phyloP scores from a whole-genome alignment of 2,888 invertebrate species.

The Empis livida region DNA sequence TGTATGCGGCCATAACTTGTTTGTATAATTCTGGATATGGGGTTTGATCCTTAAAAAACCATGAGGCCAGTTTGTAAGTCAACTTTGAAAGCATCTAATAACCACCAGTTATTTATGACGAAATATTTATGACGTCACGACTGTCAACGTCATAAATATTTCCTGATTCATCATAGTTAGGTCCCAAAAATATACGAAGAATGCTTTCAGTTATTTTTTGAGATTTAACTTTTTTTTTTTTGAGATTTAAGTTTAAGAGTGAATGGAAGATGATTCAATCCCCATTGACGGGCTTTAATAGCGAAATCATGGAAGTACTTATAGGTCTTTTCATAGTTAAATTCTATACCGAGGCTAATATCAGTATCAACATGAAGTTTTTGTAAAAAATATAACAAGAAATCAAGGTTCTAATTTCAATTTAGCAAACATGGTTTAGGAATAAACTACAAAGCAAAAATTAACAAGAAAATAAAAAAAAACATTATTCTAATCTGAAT shows the following conservation, averaged over 20 bases:
- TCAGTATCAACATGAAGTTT: constrained; percentile 48
- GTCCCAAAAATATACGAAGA: constrained; percentile 54
- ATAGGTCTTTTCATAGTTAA: constrained; percentile 21
- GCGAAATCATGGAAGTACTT: constrained; percentile 24
- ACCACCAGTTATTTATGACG: constrained; percentile 52
- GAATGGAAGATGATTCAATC: constrained; percentile 53
- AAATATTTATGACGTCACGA: too few species aligned
- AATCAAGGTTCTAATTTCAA: too few species aligned
- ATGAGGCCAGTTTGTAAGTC: constrained; percentile 50
- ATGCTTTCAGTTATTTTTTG: constrained; percentile 45
- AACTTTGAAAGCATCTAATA: constrained; percentile 48
- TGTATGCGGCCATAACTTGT: constrained; percentile 35
- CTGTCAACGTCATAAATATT: constrained; percentile 43
- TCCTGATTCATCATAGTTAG: constrained; percentile 48
- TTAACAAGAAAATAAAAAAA: too few species aligned
- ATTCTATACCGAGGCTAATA: constrained; percentile 43
- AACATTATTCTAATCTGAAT: too few species aligned
- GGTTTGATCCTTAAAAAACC: constrained; percentile 48
- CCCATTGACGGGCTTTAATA: constrained; percentile 44
- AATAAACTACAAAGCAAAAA: too few species aligned
- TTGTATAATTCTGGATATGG: constrained; percentile 50
- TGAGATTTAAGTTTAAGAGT: constrained; percentile 42
- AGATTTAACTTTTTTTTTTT: constrained; percentile 41
- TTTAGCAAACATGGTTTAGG: too few species aligned
- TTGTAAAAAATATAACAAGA: too few species aligned